Evolutionary conservation across 2,797 vertebrate species (phyloP).

Genomic region (Microctenopoma stevenorrisi): DNA sequence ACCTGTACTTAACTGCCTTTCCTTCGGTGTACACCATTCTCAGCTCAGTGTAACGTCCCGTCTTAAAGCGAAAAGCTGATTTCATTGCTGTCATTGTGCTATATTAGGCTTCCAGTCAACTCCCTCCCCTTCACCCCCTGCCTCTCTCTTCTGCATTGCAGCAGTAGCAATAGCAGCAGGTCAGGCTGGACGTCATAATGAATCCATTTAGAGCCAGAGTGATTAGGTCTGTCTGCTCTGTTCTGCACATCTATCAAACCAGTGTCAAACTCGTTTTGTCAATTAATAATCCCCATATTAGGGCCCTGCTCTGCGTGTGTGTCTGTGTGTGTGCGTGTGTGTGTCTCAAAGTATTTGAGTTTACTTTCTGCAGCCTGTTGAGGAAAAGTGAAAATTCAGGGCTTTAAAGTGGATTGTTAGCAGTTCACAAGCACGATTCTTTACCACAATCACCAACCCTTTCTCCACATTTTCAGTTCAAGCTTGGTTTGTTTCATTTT

Average conservation of each 20-base stretch:
- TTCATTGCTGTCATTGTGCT: constrained; percentile 49
- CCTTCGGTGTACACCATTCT: constrained; percentile 3
- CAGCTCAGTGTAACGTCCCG: constrained; percentile 25
- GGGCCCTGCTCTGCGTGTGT: neutral
- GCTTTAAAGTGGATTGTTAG: neutral
- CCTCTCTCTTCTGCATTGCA: constrained; percentile 58
- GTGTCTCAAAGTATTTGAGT: neutral
- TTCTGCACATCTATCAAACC: constrained; percentile 62
- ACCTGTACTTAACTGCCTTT: constrained; percentile 10
- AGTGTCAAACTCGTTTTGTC: constrained; percentile 64
- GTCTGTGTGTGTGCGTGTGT: constrained; percentile 3
- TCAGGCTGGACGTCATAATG: constrained; percentile 52
- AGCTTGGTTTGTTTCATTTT: constrained; percentile 17
- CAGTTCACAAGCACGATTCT: neutral
- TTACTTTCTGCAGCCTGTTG: neutral
- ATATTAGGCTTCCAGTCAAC: constrained; percentile 31
- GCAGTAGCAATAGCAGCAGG: constrained; percentile 26
- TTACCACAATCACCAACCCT: neutral
- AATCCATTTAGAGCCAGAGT: constrained; percentile 63
- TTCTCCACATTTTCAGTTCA: constrained; percentile 8
- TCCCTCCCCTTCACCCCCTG: neutral
- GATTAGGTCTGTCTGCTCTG: constrained; percentile 68
- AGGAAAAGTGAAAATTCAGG: neutral
- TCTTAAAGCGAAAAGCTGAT: constrained; percentile 45
- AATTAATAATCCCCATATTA: constrained; percentile 61